Evolutionary conservation across 2,797 vertebrate species (phyloP), one percentile per base, ranked within the genome.

Genomic region (Coilia nasus): DNA sequence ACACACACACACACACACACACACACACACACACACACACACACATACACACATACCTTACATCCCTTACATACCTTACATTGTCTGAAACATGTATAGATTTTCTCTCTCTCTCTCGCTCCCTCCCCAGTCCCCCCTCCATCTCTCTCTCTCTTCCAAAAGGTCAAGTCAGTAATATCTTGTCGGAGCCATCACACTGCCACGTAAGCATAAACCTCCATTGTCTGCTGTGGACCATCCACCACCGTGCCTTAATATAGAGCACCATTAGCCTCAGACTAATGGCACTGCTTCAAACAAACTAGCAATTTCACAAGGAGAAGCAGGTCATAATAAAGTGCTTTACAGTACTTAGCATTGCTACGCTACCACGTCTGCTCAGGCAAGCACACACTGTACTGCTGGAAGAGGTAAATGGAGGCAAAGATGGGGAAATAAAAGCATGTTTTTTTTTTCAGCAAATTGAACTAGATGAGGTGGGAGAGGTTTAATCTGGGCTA

Each of bases 251-350:
- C 67, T 35, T 75, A 75, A 35, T 35, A 75, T 75, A 75, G 67
- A 75, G 67, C 17, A 31, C 67, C 67, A 75, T 41, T 75, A 75
- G 14, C 67, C 28, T 75, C 31, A 19, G 15, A 35, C 28, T 75
- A 75, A 75, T 75, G 67, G 67, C 67, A 75, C 28, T 75, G 67
- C 28, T 19, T 75, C 28, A 71, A 71, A 71, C 11, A 25, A 71
- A 6, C 28, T 71, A 71, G 64, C 64, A 71, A 31, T 71, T 35
- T 71, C 64, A 71, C 64, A 17, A 31, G 64, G 25, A 71, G 15
- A 71, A 25, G 11, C 28, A 15, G 12, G 15, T 35, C 28, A 71
- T 15, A 71, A 17, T 71, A 71, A 31, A 71, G 64, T 35, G 4
- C 64, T 28, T 71, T 71, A 35, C 12, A 17, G 11, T 35, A 28